Evolutionary conservation across 2,888 invertebrate genomes (phyloP), one percentile per base, ranked within the genome.

Genomic region (Invenusta paracnida): DNA sequence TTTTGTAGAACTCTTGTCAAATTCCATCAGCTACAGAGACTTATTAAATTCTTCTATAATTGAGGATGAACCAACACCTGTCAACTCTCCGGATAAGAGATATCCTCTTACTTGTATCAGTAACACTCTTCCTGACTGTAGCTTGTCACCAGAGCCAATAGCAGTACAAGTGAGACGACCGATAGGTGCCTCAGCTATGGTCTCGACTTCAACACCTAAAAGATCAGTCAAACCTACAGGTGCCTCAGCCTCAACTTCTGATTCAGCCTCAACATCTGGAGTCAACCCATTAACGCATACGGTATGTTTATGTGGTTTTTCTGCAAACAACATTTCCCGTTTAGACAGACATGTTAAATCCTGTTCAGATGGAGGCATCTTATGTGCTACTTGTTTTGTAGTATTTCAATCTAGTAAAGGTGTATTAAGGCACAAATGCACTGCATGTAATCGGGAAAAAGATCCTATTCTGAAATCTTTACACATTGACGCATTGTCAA

Each of bases 321-420:
- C 17, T 73, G 27, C 73, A 23, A 73, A 25, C 27, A 73, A 73
- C 73, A 73, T 23, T 23, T 13, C 73, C 27, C 73, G 73, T 73
- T 23, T 73, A 23, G 73, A 73, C 73, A 73, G 73, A 73, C 73
- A 73, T 73, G 17, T 73, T 13, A 73, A 73, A 73, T 73, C 27
- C 23, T 23, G 27, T 23, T 23, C 27, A 13, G 27, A 13, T 73
- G 17, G 73, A 23, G 48, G 48, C 48, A 48, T 73, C 17, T 25
- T 23, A 5, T 73, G 73, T 73, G 27, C 23, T 73, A 25, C 17
- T 2, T 73, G 73, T 73, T 73, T 25, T 73, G 73, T 23, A 73
- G 17, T 13, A 23, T 73, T 73, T 73, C 17, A 73, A 73, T 23
- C 23, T 73, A 23, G 23, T 73, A 73, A 73, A 73, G 73, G 73